A percentile compares a stretch with the other conserved stretches of the same genome.
Evolutionary conservation across 2,797 vertebrate species (phyloP).

Genomic region (Mallotus villosus): DNA sequence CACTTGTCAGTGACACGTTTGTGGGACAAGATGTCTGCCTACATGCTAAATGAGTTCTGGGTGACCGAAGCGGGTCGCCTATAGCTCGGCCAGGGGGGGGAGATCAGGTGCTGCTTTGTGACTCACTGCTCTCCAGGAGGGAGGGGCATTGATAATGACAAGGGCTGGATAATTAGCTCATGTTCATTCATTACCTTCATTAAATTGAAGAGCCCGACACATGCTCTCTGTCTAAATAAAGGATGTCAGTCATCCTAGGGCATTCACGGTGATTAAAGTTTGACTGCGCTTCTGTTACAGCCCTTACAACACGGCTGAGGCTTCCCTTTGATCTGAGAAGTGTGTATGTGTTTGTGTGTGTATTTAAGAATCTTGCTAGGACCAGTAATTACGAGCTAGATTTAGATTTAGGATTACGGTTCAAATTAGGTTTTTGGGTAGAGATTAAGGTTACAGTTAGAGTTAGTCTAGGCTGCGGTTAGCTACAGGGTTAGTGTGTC

Average conservation of each 20-base stretch:
- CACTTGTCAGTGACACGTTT: constrained; percentile 56
- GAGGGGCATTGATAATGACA: constrained; percentile 52
- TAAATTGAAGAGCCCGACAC: constrained; percentile 70
- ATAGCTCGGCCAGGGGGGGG: constrained; percentile 2
- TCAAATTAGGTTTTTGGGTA: no score
- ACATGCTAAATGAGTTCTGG: constrained; percentile 62
- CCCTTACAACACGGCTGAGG: background rate
- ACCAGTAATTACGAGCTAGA: no score
- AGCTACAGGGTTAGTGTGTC: no score
- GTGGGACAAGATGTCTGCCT: constrained; percentile 70
- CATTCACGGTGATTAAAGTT: constrained; percentile 33
- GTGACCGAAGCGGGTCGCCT: constrained; percentile 55
- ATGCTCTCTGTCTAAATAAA: constrained; percentile 66
- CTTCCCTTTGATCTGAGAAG: background rate
- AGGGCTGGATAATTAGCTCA: constrained; percentile 70
- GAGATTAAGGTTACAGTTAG: no score
- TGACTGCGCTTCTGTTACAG: no score
- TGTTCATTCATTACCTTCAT: constrained; percentile 77
- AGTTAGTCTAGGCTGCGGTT: no score
- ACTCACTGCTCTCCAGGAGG: constrained; percentile 32
- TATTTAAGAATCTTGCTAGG: background rate
- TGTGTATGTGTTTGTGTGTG: background rate
- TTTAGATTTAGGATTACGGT: no score
- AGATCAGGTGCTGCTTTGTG: constrained; percentile 71
- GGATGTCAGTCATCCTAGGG: constrained; percentile 51